These are phyloP conservation scores for Pongo abelii DNA, from an alignment of 2,113 vertebrate genomes.

Conservation along the genomic window DNA sequence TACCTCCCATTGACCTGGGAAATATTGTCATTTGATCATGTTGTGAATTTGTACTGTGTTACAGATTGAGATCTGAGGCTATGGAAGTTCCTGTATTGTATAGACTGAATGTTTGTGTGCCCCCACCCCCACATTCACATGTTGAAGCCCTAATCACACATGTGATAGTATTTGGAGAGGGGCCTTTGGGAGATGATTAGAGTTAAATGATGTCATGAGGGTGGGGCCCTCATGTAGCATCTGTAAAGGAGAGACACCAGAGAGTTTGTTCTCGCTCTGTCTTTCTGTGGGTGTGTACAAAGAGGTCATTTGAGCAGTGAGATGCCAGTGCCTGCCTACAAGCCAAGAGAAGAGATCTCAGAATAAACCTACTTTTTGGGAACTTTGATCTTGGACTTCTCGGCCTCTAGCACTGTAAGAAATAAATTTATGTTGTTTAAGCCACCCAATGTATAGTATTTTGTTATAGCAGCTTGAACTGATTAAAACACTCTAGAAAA, in stretches of 20 bases:
- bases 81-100: neutral
- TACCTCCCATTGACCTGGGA: neutral
- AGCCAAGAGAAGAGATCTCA: neutral
- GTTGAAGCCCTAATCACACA: neutral
- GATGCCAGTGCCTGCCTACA: neutral
- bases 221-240: accelerated
- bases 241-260: neutral
- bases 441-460: neutral
- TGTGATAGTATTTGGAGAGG: neutral
- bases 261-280: neutral
- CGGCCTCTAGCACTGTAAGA: neutral
- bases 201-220: neutral
- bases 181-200: neutral
- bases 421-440: neutral
- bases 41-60: neutral
- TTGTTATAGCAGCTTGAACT: neutral
- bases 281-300: neutral
- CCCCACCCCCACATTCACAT: neutral
- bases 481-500: neutral
- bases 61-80: neutral
- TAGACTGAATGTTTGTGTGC: neutral
- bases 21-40: neutral
- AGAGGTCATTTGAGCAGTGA: neutral
- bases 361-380: neutral
- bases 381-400: neutral